Conservation (phyloP, 2,113 vertebrate genomes). For the Xiphorhynchus elegans region DNA sequence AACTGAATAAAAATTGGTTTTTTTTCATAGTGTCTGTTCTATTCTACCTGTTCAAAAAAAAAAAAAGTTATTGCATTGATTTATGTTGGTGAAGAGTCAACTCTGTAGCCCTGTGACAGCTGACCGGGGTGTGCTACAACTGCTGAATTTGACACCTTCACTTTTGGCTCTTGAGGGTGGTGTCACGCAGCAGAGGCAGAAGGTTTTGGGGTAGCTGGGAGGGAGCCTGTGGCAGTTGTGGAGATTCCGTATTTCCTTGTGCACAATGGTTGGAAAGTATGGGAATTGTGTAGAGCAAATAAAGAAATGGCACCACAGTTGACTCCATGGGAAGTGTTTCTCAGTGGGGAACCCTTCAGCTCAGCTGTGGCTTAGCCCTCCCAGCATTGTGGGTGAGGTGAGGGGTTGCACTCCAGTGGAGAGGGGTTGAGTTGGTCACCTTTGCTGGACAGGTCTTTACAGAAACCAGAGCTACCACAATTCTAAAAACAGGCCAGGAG, state of each 20-base stretch:
- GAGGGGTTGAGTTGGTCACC: background rate
- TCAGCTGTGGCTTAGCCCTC: background rate
- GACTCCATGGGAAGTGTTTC: background rate
- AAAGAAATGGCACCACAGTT: background rate
- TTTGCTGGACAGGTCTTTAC: background rate
- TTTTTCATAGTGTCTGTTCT: slow-evolving; percentile 67
- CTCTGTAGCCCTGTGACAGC: background rate
- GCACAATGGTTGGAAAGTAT: background rate
- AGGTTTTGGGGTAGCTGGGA: background rate
- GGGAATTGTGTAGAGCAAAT: background rate
- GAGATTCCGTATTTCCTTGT: fast-evolving
- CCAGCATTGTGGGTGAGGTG: background rate
- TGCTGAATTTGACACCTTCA: background rate
- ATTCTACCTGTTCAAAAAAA: background rate
- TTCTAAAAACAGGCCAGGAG: background rate
- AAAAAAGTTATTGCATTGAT: background rate
- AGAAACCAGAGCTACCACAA: background rate
- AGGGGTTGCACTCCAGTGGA: background rate
- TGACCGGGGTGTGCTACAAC: background rate
- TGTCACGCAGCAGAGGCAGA: background rate
- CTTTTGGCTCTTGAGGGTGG: background rate
- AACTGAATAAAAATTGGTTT: slow-evolving; percentile 53
- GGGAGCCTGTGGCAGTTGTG: background rate
- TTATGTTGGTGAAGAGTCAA: background rate
- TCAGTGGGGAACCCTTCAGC: background rate